Base-by-base conservation (phyloP, 1,140 invertebrate species). In the Hylyphantes graminicola region DNA sequence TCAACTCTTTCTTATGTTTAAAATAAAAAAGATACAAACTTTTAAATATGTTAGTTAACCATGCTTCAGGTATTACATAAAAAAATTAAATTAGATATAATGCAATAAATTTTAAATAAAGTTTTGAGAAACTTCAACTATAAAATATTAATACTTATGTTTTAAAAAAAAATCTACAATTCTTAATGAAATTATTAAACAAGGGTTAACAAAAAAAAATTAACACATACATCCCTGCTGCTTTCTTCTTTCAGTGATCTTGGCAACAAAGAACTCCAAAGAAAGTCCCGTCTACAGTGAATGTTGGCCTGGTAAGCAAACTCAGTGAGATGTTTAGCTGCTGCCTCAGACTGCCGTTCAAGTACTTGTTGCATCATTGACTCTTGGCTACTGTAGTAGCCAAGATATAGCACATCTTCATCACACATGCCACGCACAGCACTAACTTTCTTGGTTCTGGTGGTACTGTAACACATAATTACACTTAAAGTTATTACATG, bases 311-410 rank as follows among this genome's bases (percentile, higher is more conserved):
- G 91, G 3, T 92, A 89, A 0, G 95, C 92, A 91, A 95, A 93
- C 59, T 91, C 90, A 15, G 89, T 90, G 57, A 95, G 93, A 85
- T 93, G 91, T 48, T 90, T 91, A 87, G 91, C 91, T 0, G 93
- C 93, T 3, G 89, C 89, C 4, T 91, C 87, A 4, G 93, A 92
- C 87, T 94, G 93, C 17, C 93, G 91, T 84, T 91, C 89, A 19
- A 95, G 92, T 17, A 94, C 89, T 80, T 93, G 90, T 84, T 94
- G 93, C 93, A 95, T 93, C 3, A 93, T 87, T 86, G 94, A 92
- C 87, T 95, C 94, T 86, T 95, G 94, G 0, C 92, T 93, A 17
- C 94, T 94, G 88, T 93, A 94, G 87, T 94, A 95, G 5, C 94
- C 94, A 12, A 94, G 89, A 89, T 95, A 94, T 89, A 94, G 94